These are phyloP conservation scores for Morelia viridis DNA, from an alignment of 2,797 vertebrate species.

Conservation along the genomic window DNA sequence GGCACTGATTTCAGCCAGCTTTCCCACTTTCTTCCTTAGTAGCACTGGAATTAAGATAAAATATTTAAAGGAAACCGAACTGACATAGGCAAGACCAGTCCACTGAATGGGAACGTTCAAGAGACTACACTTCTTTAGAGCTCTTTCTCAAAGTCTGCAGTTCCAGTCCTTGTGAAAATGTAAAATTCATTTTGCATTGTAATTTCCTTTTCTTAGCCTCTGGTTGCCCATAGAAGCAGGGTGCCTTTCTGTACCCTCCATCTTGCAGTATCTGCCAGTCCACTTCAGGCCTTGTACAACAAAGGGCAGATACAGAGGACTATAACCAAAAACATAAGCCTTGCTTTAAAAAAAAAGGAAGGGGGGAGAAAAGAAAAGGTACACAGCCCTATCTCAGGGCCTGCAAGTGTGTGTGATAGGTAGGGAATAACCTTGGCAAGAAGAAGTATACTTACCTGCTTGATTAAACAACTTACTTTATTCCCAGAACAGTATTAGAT, in stretches of 20 bases:
- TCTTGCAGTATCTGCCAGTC: not conserved
- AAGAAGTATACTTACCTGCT: slow-evolving; percentile 31
- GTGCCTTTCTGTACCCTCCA: slow-evolving; percentile 30
- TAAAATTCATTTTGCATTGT: not conserved
- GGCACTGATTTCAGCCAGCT: not conserved
- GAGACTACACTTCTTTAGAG: not conserved
- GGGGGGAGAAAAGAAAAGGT: not conserved
- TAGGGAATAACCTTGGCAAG: not conserved
- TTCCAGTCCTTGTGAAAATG: not conserved
- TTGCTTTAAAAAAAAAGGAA: not conserved
- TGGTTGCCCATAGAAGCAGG: not conserved
- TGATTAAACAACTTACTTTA: not conserved
- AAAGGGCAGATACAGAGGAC: slow-evolving; percentile 8
- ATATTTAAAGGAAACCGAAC: slow-evolving; percentile 9
- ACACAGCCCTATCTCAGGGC: not conserved
- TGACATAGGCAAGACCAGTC: not conserved
- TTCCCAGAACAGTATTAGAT: not conserved
- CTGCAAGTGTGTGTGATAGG: not conserved
- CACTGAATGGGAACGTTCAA: not conserved
- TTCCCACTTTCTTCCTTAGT: not conserved
- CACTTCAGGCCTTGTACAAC: slow-evolving; percentile 15
- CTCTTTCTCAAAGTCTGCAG: slow-evolving; percentile 4
- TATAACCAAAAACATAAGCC: not conserved
- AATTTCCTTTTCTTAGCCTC: not conserved
- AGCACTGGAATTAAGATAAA: not conserved